A percentile compares a stretch with the other conserved stretches of the same genome.
phyloP scores from a whole-genome alignment of 1,140 invertebrate genomes.

The Campodea augens region DNA sequence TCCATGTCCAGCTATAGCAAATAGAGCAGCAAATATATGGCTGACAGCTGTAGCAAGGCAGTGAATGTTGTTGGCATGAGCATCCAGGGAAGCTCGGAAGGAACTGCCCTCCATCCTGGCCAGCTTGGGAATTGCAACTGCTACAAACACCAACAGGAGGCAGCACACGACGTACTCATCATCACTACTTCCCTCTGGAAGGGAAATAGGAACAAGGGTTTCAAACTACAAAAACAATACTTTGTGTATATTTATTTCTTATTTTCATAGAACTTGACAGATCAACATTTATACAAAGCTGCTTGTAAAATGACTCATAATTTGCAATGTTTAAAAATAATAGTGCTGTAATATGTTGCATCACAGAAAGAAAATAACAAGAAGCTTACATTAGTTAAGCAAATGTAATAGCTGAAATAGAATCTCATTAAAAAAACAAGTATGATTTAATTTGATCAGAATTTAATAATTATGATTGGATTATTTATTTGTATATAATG shows the following conservation, averaged over 20 bases:
- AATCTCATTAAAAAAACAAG: too few species aligned
- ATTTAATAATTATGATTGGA: too few species aligned
- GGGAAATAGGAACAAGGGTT: too few species aligned
- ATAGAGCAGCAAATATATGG: constrained; percentile 88
- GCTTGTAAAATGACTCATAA: constrained; percentile 1
- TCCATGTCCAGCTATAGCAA: constrained; percentile 81
- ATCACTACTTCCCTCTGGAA: constrained; percentile 35
- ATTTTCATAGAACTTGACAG: background rate
- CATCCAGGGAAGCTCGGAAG: constrained; percentile 78
- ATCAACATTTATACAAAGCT: constrained; percentile 8
- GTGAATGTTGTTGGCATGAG: constrained; percentile 94
- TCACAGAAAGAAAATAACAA: too few species aligned
- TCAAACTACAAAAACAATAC: too few species aligned
- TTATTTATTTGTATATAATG: too few species aligned
- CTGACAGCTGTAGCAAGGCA: constrained; percentile 93
- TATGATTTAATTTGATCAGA: too few species aligned
- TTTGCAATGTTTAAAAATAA: too few species aligned
- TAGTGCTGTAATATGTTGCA: too few species aligned
- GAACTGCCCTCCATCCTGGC: constrained; percentile 75
- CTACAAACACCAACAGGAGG: constrained; percentile 95
- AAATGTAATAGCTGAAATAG: too few species aligned
- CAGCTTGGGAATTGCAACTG: constrained; percentile 92
- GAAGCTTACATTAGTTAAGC: too few species aligned
- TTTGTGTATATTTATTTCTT: too few species aligned
- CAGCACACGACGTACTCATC: constrained; percentile 89